Conservation (phyloP, 2,797 vertebrate species). For the Acipenser transmontanus region DNA sequence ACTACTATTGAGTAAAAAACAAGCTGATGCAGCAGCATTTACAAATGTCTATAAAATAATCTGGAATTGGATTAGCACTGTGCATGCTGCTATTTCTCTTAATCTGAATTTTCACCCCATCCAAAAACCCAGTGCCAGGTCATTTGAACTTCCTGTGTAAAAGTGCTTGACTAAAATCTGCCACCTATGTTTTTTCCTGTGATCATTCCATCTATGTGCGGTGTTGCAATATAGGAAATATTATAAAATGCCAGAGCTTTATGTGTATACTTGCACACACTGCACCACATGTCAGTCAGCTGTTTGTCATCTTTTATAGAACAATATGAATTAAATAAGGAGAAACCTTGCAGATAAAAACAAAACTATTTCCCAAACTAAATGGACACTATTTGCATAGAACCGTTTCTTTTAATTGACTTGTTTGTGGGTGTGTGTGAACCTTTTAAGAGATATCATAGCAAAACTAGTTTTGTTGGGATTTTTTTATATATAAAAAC, state of each 20-base stretch:
- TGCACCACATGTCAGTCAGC: conserved; percentile 12
- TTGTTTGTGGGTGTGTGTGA: no score
- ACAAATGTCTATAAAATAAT: neutral
- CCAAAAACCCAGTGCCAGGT: conserved; percentile 4
- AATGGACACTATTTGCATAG: no score
- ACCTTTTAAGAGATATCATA: no score
- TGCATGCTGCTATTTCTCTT: no score
- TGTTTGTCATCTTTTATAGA: neutral
- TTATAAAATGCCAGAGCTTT: neutral
- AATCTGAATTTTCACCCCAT: neutral
- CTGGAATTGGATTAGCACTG: neutral
- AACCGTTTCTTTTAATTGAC: no score
- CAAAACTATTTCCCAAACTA: no score
- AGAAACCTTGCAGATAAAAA: no score
- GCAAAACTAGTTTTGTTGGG: no score
- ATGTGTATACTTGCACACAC: neutral
- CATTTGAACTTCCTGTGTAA: conserved; percentile 2
- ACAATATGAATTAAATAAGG: no score
- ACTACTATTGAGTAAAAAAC: conserved; percentile 10
- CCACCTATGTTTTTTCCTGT: conserved; percentile 6
- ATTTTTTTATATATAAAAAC: no score
- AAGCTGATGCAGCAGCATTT: neutral
- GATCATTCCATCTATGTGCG: conserved; percentile 11
- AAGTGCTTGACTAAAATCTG: neutral
- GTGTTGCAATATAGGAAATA: conserved; percentile 15